A percentile compares a stretch with the other conserved stretches of the same genome.
phyloP scores from a whole-genome alignment of 2,113 vertebrate genomes.

The Apteryx owenii region DNA sequence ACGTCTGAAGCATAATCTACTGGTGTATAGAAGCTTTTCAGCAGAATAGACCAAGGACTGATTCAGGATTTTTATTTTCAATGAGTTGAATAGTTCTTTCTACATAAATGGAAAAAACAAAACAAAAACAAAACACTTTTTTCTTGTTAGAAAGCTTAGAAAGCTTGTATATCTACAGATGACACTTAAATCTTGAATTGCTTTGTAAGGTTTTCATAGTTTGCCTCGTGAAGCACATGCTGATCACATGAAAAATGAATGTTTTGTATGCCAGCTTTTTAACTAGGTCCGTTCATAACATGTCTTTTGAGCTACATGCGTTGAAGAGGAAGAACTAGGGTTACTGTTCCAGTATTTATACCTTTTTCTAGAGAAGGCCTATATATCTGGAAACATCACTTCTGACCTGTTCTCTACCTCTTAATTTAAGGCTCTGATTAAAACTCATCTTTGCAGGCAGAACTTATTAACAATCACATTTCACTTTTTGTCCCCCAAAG shows the following conservation, averaged over 20 bases:
- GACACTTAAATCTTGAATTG: neutral
- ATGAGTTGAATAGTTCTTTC: neutral
- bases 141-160: neutral
- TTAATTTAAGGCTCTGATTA: neutral
- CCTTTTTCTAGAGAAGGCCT: neutral
- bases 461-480: neutral
- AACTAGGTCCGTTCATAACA: neutral
- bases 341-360: neutral
- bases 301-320: neutral
- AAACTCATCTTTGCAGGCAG: neutral
- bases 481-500: neutral
- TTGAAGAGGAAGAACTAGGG: neutral
- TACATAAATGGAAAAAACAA: neutral
- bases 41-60: neutral
- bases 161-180: neutral
- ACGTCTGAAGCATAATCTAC: neutral
- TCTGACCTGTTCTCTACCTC: neutral
- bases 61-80: neutral
- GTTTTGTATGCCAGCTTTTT: neutral
- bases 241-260: neutral
- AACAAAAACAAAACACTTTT: fast-evolving
- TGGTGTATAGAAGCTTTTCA: neutral
- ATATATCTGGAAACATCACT: neutral
- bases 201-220: neutral
- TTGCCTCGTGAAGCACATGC: neutral